Evolutionary conservation across 1,140 invertebrate species (phyloP).

Genomic region (Neuroterus valhalla): DNA sequence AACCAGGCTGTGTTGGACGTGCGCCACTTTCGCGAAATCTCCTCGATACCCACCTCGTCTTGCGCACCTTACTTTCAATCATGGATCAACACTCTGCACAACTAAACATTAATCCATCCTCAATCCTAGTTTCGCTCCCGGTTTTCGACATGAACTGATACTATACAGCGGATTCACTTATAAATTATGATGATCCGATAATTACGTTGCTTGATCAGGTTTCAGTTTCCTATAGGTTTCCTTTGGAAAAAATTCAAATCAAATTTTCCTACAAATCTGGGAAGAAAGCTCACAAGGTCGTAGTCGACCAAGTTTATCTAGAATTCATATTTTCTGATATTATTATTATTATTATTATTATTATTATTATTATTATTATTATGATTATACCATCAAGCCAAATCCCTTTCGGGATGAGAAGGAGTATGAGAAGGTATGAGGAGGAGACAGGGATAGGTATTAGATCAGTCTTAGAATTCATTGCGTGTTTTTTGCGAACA

Average conservation of each 20-base stretch:
- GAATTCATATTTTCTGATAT: too few species aligned
- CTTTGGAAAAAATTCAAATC: background rate
- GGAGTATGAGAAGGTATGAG: too few species aligned
- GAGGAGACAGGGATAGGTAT: too few species aligned
- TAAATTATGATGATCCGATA: background rate
- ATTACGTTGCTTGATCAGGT: background rate
- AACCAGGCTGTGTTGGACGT: background rate
- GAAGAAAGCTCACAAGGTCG: too few species aligned
- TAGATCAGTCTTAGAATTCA: too few species aligned
- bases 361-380: too few species aligned
- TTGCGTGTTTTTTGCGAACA: too few species aligned
- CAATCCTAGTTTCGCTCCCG: background rate
- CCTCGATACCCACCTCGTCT: background rate
- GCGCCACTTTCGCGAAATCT: constrained; percentile 1
- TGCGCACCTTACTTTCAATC: constrained; percentile 8
- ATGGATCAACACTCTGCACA: constrained; percentile 1
- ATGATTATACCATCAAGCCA: too few species aligned
- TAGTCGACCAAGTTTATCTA: too few species aligned
- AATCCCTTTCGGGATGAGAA: too few species aligned
- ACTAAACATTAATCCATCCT: background rate
- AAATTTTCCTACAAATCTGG: too few species aligned
- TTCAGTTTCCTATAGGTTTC: background rate
- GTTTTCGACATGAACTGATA: background rate
- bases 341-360: too few species aligned
- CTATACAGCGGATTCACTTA: background rate